Conservation (phyloP, 30 jellyfish, hydroid and myxozoan species). For the Aurelia sp. region DNA sequence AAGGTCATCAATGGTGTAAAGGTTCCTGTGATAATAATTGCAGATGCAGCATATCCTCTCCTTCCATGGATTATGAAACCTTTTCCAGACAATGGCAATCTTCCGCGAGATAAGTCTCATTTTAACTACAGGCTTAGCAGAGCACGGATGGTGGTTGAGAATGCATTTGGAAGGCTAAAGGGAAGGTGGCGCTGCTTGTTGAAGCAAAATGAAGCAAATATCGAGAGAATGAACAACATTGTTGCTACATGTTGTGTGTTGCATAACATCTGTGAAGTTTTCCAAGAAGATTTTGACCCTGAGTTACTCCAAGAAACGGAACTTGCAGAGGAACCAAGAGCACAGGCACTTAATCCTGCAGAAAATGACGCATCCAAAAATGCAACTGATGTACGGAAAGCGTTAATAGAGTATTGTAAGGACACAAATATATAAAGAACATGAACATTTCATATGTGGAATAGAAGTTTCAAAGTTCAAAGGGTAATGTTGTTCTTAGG, state of each 20-base stretch:
- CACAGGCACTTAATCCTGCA: not conserved
- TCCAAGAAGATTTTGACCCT: slow-evolving; percentile 19
- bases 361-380: not conserved
- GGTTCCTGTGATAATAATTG: slow-evolving; percentile 31
- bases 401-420: slow-evolving; percentile 23
- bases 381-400: slow-evolving; percentile 9
- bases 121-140: slow-evolving; percentile 44
- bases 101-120: not conserved
- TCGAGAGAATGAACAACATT: not conserved
- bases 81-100: slow-evolving; percentile 34
- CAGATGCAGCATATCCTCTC: slow-evolving; percentile 51
- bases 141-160: slow-evolving; percentile 55
- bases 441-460: too few relatives aligned
- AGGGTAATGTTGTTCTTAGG: too few relatives aligned
- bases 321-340: not conserved
- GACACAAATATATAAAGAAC: not conserved
- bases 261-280: slow-evolving; percentile 51
- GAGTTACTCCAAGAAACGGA: not conserved
- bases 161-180: slow-evolving; percentile 50
- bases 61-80: slow-evolving; percentile 44
- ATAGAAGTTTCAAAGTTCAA: too few relatives aligned
- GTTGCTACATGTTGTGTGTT: slow-evolving; percentile 55
- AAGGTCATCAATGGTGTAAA: slow-evolving; percentile 42
- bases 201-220: slow-evolving; percentile 30
- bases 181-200: slow-evolving; percentile 57